Conservation (phyloP, 2,113 vertebrate species). For the Casuarius casuarius region DNA sequence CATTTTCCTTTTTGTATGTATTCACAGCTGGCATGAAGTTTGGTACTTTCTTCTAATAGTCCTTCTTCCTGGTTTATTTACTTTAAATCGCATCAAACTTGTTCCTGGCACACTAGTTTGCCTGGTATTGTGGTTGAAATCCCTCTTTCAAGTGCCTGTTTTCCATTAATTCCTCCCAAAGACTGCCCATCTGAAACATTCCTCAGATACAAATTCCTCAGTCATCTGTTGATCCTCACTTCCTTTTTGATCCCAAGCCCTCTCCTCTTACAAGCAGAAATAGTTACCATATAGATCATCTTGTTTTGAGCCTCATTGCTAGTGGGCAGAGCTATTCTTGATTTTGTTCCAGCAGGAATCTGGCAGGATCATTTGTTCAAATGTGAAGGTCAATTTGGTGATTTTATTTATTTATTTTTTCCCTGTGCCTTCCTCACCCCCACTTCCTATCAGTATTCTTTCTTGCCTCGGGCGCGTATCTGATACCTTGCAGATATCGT, state of each 20-base stretch:
- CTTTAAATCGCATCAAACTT: neutral
- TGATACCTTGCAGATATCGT: neutral
- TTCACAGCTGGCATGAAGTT: neutral
- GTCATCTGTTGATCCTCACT: neutral
- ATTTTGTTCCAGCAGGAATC: neutral
- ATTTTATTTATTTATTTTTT: neutral
- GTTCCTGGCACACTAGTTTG: neutral
- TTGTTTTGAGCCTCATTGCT: neutral
- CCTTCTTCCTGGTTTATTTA: neutral
- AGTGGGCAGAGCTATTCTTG: neutral
- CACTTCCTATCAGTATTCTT: neutral
- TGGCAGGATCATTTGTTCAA: neutral
- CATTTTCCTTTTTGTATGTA: neutral
- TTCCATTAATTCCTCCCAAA: neutral
- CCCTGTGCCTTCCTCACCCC: neutral
- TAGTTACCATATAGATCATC: neutral
- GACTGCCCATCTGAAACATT: neutral
- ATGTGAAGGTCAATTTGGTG: neutral
- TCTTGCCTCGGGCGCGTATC: neutral
- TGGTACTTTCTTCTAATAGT: neutral
- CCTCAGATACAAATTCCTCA: neutral
- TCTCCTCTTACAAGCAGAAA: neutral
- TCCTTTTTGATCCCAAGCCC: neutral
- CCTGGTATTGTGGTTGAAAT: neutral
- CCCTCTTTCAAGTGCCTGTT: neutral